Base-by-base conservation (phyloP, 2,888 invertebrate genomes). In the Hirtodrosophila cameraria region DNA sequence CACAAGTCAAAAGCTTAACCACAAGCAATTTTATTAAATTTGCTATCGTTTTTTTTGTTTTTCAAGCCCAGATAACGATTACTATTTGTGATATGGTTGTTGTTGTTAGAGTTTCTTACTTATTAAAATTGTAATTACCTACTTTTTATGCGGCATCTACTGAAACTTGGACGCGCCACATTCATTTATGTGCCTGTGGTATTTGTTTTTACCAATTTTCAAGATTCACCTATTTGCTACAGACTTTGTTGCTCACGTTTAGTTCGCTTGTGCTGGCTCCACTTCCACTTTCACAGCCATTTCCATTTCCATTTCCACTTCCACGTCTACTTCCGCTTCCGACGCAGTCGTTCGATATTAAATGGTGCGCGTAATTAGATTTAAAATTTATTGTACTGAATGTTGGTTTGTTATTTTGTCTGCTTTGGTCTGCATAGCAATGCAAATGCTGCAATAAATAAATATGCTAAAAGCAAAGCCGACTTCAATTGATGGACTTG, bases 361-460 rank as follows among this genome's bases (percentile, higher is more conserved):
- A 83, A 83, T 83, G 83, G 83, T 71, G 83, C 83, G 83, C 83
- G 86, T 83, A 83, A 83, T 83, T 83, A 83, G 83, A 83, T 83
- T 83, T 83, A 70, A 84, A 83, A 83, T 83, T 83, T 83, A 83
- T 83, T 83, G 78, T 73, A 43, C 59, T 68, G 49, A 52, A 58
- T 65, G 50, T 68, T 33, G 36, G 42, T 36, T 23, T 41, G n/a
- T 60, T 50, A 25, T 13, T 75, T 65, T 80, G 64, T 70, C 69
- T 72, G 72, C 65, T 67, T 68, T 59, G 61, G 61, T 71, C 64
- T 74, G 78, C 78, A 84, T 74, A 75, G 70, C 83, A 82, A 82
- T 85, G 86, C 81, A 85, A 68, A 70, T 58, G 73, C 73, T 67
- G 69, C 70, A 80, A 80, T 84, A 84, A 79, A 85, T 81, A 81